Evolutionary conservation across 2,797 vertebrate species (phyloP).

Genomic region (Urosaurus nigricauda): DNA sequence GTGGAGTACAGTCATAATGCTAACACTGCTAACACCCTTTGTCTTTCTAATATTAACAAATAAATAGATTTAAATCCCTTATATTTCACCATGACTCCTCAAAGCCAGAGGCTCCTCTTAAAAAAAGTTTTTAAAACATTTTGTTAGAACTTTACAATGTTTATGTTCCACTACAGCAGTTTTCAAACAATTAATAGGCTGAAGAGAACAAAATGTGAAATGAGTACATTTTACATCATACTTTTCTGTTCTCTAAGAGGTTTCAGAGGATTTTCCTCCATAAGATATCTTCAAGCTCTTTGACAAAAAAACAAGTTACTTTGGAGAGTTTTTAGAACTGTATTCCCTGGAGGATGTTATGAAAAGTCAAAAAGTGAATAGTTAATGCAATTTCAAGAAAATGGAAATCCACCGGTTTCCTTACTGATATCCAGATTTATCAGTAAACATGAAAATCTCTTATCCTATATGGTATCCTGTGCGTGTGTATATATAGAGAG

Average conservation of each 20-base stretch:
- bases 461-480: too few relatives aligned
- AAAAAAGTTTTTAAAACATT: constrained; percentile 9
- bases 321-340: constrained; percentile 7
- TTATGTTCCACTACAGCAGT: constrained; percentile 28
- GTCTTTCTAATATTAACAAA: not conserved
- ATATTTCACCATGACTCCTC: constrained; percentile 17
- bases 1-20: too few relatives aligned
- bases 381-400: constrained; percentile 4
- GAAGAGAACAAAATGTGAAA: constrained; percentile 54
- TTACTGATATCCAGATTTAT: not conserved
- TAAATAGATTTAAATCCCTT: not conserved
- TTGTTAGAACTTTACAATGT: constrained; percentile 30
- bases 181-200: constrained; percentile 39
- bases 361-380: not conserved
- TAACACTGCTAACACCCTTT: not conserved
- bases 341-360: not conserved
- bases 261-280: constrained; percentile 3
- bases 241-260: constrained; percentile 13
- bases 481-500: too few relatives aligned
- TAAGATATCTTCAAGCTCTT: not conserved
- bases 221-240: constrained; percentile 21
- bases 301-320: constrained; percentile 4
- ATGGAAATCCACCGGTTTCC: not conserved
- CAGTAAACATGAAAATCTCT: not conserved
- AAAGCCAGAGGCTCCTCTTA: constrained; percentile 5